Percentiles rank a stretch among this genome's conserved stretches.
Conservation (phyloP, 2,888 invertebrate species). For the Nomada lathburiana region DNA sequence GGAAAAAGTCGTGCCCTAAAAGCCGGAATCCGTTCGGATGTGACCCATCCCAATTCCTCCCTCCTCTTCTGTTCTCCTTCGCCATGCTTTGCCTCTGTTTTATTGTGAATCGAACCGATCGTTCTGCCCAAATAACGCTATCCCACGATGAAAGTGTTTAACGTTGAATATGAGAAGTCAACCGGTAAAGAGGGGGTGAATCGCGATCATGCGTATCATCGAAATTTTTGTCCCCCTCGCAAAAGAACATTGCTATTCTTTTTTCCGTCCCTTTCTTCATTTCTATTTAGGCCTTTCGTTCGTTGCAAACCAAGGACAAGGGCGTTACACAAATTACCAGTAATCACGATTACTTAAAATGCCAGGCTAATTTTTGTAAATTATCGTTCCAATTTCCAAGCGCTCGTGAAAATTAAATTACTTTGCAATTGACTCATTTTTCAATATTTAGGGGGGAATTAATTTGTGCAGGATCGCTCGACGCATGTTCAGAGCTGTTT, state of each 20-base stretch:
- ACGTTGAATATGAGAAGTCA: conserved; percentile 22
- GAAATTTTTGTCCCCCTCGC: too few relatives aligned
- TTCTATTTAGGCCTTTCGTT: too few relatives aligned
- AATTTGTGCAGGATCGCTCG: conserved; percentile 8
- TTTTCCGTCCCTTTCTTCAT: too few relatives aligned
- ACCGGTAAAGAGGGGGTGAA: neutral
- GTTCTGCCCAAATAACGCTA: conserved; percentile 40
- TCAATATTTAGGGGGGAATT: conserved; percentile 24
- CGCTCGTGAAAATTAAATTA: too few relatives aligned
- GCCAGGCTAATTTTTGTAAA: too few relatives aligned
- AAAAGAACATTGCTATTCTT: too few relatives aligned
- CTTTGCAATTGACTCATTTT: neutral
- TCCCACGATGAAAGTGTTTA: conserved; percentile 41
- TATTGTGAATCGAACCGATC: conserved; percentile 66
- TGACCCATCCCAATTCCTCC: conserved; percentile 49
- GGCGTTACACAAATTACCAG: neutral
- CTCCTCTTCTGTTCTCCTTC: conserved; percentile 23
- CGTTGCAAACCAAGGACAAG: too few relatives aligned
- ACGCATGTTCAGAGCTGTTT: neutral
- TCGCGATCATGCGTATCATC: neutral
- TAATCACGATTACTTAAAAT: too few relatives aligned
- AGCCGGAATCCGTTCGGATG: conserved; percentile 76
- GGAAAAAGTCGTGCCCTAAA: conserved; percentile 80
- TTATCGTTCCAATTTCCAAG: too few relatives aligned
- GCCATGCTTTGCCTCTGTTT: conserved; percentile 64